Percentiles rank a stretch among this genome's conserved stretches.
Conservation (phyloP, 1,140 invertebrate genomes). For the Drosophila murphyi region DNA sequence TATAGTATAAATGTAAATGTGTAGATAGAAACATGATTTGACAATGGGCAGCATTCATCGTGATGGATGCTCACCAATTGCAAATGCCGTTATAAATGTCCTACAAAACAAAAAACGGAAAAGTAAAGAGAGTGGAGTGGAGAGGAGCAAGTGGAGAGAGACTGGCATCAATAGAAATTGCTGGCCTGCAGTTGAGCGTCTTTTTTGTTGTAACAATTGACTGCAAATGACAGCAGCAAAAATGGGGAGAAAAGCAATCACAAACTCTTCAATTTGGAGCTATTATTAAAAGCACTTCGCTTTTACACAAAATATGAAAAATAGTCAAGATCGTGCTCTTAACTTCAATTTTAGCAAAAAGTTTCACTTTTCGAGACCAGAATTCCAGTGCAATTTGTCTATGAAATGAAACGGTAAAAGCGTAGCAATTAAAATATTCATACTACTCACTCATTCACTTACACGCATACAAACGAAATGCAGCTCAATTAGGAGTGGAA, state of each 20-base stretch:
- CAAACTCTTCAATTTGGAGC: constrained; percentile 10
- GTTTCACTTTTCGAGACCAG: neutral
- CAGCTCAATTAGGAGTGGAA: neutral
- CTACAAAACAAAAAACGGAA: constrained; percentile 1
- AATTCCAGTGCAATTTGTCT: constrained; percentile 61
- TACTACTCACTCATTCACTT: neutral
- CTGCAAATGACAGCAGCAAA: constrained; percentile 25
- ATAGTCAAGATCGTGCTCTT: constrained; percentile 1
- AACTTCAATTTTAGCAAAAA: constrained; percentile 15
- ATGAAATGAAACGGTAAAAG: constrained; percentile 55
- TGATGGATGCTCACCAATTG: constrained; percentile 35
- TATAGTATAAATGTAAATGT: constrained; percentile 27
- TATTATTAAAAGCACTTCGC: neutral
- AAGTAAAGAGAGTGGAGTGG: constrained; percentile 7
- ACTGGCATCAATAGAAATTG: constrained; percentile 2
- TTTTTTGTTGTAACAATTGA: constrained; percentile 33
- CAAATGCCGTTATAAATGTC: constrained; percentile 62
- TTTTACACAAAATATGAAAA: neutral
- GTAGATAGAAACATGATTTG: constrained; percentile 27
- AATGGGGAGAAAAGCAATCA: constrained; percentile 1
- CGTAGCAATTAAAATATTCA: constrained; percentile 47
- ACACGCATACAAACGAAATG: neutral
- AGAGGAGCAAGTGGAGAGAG: neutral
- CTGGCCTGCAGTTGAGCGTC: constrained; percentile 30
- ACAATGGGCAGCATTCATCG: constrained; percentile 43